Conservation (phyloP, 2,888 invertebrate species). For the Hetaerina titia region DNA sequence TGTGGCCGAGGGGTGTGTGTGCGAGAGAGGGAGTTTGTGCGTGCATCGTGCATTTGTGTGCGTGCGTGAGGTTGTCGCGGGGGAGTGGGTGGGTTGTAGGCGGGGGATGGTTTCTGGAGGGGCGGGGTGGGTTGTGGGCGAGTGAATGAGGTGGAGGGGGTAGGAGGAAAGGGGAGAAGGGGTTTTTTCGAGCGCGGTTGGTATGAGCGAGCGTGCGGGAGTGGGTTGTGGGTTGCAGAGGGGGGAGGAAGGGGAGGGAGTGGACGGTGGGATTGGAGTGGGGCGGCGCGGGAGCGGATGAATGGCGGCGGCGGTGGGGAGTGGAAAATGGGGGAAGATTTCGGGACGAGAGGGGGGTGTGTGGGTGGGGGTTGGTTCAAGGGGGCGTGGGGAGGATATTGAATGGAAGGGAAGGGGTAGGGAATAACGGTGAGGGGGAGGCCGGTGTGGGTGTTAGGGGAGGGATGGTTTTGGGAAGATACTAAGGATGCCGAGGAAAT, state of each 20-base stretch:
- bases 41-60: too few species aligned
- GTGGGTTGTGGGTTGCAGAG: neutral
- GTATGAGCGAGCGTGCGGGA: neutral
- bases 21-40: too few species aligned
- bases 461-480: conserved; percentile 6
- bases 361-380: neutral
- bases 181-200: neutral
- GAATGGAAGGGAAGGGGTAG: neutral
- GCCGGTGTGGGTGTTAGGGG: neutral
- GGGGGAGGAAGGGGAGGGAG: neutral
- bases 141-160: neutral
- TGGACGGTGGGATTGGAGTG: neutral
- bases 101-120: neutral
- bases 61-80: neutral
- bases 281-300: neutral
- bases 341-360: neutral
- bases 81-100: neutral
- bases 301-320: neutral
- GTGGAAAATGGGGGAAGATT: conserved; percentile 20
- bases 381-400: neutral
- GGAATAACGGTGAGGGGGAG: neutral
- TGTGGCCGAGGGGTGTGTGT: neutral
- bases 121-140: neutral
- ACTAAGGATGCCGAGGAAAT: conserved; percentile 34
- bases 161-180: neutral